Conservation (phyloP, 2,888 invertebrate genomes). For the Cryptocheilus praepositus region DNA sequence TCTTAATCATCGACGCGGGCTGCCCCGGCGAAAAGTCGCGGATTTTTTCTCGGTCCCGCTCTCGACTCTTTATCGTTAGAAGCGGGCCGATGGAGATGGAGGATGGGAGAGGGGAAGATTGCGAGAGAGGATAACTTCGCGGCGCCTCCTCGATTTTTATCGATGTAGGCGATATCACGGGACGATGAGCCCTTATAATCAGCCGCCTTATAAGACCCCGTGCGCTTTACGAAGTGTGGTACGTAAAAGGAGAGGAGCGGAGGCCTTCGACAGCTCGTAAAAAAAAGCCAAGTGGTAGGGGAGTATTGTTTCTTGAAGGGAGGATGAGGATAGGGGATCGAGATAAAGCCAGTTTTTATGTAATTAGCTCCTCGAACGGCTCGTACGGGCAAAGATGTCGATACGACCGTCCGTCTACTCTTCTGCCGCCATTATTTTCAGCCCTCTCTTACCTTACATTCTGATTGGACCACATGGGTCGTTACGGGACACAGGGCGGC, state of each 20-base stretch:
- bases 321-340: constrained; percentile 7
- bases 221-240: no score
- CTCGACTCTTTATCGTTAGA: background rate
- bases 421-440: constrained; percentile 16
- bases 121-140: no score
- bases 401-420: constrained; percentile 21
- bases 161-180: constrained; percentile 11
- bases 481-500: constrained; percentile 23
- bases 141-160: constrained; percentile 4
- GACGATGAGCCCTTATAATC: constrained; percentile 4
- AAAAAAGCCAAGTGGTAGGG: background rate
- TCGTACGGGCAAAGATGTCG: constrained; percentile 30
- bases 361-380: constrained; percentile 37
- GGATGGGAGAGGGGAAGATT: no score
- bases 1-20: background rate
- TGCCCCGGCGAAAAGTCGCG: background rate
- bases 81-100: background rate
- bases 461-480: constrained; percentile 6
- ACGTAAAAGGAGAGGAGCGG: constrained; percentile 3
- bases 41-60: no score
- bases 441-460: background rate
- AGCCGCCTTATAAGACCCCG: no score
- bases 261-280: constrained; percentile 12
- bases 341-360: constrained; percentile 38
- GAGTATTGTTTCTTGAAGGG: background rate